Evolutionary conservation across 2,797 vertebrate genomes (phyloP).

Genomic region (Cryptoblepharus egeriae): DNA sequence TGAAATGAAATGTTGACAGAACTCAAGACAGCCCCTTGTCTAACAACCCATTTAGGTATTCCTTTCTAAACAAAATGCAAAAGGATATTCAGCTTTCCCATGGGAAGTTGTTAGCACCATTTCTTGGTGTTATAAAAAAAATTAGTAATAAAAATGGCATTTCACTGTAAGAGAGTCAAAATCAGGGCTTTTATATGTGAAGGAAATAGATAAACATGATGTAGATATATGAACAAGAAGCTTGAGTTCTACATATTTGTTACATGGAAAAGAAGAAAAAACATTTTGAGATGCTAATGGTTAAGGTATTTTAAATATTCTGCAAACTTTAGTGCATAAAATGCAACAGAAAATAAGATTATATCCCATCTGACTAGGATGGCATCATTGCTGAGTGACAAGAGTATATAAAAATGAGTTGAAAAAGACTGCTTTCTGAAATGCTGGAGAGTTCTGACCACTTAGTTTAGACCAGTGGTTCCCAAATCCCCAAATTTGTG

Average conservation of each 20-base stretch:
- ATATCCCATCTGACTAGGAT: not conserved
- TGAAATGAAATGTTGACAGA: slow-evolving; percentile 1
- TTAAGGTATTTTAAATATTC: not conserved
- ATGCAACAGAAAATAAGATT: not conserved
- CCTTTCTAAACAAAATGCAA: slow-evolving; percentile 12
- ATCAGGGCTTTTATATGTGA: slow-evolving; percentile 9
- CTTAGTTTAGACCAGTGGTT: too few species aligned
- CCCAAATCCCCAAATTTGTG: too few species aligned
- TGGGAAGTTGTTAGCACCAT: slow-evolving; percentile 29
- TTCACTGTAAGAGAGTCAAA: slow-evolving; percentile 38
- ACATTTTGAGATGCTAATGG: not conserved
- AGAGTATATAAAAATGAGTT: too few species aligned
- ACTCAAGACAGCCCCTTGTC: not conserved
- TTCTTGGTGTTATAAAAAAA: slow-evolving; percentile 15
- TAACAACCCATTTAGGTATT: slow-evolving; percentile 17
- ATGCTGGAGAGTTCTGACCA: too few species aligned
- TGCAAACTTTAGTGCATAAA: not conserved
- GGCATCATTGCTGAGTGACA: too few species aligned
- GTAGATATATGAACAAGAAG: not conserved
- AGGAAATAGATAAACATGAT: slow-evolving; percentile 39
- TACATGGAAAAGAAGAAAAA: not conserved
- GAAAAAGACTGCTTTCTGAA: too few species aligned
- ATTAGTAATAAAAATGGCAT: slow-evolving; percentile 17
- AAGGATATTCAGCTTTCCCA: slow-evolving; percentile 1
- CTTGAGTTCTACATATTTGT: not conserved